Evolutionary conservation across 2,113 vertebrate genomes (phyloP), one percentile per base, ranked within the genome.

Genomic region (Melanotaenia duboulayi): DNA sequence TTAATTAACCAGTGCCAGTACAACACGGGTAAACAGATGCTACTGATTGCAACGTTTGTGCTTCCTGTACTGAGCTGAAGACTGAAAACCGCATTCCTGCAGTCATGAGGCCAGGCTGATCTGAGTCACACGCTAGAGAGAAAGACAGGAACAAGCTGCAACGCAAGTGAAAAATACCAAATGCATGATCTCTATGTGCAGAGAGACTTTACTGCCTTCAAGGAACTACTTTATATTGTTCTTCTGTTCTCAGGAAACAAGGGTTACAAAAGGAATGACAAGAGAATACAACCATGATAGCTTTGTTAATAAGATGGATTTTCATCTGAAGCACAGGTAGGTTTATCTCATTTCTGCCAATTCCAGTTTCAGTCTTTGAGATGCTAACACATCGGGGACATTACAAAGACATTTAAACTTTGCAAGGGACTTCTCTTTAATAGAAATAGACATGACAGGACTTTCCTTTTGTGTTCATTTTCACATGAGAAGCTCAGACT

Each of bases 91-190:
- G 66, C 86, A 91, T 93, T 94, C 92, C 87, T 86, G 65, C 1
- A 90, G 91, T 94, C 92, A 94, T 92, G 92, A 81, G 93, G 75
- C 58, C 0, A 1, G 11, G 80, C 83, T 91, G 87, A 91, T 83
- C 87, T 67, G 65, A 91, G 89, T 94, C 93, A 94, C 89, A 89
- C 50, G 89, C 59, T 0, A 17, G 2, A 66, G 35, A 73, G 61
- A 48, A 12, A 66, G 49, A 57, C 7, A 50, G 46, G 39, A n/a
- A 42, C 28, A 67, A 70, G 76, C 59, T 49, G 25, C 32, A 37
- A 7, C 50, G 11, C 35, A 48, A 42, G 20, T 48, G 24, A 69
- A n/a, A 51, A 28, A 54, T 20, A n/a, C 7, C 7, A 20, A 25
- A 22, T 2, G 9, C 42, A n/a, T 13, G 32, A 16, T 59, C 39